phyloP scores from a whole-genome alignment of 2,113 vertebrate species.

The Progne subis region DNA sequence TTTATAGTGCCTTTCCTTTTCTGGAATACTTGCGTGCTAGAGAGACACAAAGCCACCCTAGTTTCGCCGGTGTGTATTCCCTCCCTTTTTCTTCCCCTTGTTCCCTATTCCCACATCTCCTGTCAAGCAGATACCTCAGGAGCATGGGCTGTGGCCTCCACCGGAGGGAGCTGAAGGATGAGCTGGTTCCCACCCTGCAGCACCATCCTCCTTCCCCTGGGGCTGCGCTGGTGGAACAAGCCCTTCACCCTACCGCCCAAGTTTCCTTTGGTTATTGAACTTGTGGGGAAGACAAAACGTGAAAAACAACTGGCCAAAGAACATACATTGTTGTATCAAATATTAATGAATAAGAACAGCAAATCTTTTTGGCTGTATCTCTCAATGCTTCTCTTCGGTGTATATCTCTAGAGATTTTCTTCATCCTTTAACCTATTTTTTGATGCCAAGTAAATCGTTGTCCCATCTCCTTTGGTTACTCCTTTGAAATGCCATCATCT shows the following conservation, averaged over 20 bases:
- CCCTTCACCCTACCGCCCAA: accelerated
- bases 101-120: neutral
- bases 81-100: neutral
- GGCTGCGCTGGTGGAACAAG: neutral
- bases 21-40: neutral
- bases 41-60: neutral
- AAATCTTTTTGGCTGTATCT: neutral
- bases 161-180: neutral
- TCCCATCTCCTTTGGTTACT: neutral
- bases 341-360: neutral
- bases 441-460: neutral
- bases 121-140: accelerated
- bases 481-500: neutral
- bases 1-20: neutral
- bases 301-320: neutral
- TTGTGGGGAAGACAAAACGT: neutral
- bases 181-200: neutral
- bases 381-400: neutral
- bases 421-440: neutral
- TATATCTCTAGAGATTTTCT: neutral
- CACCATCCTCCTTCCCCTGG: accelerated
- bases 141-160: neutral
- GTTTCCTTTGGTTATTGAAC: neutral
- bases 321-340: neutral
- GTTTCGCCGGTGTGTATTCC: neutral